Evolutionary conservation across 2,888 invertebrate species (phyloP).

Genomic region (Frankliniella intonsa): DNA sequence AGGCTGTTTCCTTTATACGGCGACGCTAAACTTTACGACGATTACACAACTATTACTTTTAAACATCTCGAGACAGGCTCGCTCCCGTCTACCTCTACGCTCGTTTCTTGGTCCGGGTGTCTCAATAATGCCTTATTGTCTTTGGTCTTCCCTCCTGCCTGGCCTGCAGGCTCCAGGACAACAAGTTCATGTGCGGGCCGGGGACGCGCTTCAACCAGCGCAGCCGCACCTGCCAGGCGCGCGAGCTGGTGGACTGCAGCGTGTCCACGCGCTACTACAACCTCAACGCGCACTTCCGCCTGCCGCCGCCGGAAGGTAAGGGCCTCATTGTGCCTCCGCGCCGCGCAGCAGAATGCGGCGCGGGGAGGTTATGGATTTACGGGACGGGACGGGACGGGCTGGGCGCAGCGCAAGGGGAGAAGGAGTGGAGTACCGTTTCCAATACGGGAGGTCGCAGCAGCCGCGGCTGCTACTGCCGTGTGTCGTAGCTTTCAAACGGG

Average conservation of each 20-base stretch:
- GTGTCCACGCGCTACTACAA: slow-evolving; percentile 41
- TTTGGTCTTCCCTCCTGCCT: neutral
- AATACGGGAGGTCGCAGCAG: neutral
- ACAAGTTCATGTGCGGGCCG: slow-evolving; percentile 43
- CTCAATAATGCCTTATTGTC: too few relatives aligned
- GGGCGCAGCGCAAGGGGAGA: neutral
- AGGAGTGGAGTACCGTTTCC: neutral
- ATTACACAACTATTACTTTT: too few relatives aligned
- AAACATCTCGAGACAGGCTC: too few relatives aligned
- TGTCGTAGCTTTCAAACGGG: neutral
- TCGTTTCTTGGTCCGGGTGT: too few relatives aligned
- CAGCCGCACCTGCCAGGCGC: slow-evolving; percentile 43
- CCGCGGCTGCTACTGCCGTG: neutral
- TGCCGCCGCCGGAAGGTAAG: slow-evolving; percentile 30
- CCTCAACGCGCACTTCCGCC: slow-evolving; percentile 41
- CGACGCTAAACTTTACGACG: too few relatives aligned
- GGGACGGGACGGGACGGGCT: neutral
- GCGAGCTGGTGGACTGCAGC: slow-evolving; percentile 41
- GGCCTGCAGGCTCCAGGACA: slow-evolving; percentile 41
- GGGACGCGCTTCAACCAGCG: slow-evolving; percentile 44
- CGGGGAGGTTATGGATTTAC: neutral
- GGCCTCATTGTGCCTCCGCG: neutral
- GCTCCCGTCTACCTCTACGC: too few relatives aligned
- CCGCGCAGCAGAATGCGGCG: neutral
- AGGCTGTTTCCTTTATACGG: too few relatives aligned